A percentile compares a stretch with the other conserved stretches of the same genome.
Evolutionary conservation across 1,140 invertebrate genomes (phyloP).

Genomic region (Chelonus insularis): DNA sequence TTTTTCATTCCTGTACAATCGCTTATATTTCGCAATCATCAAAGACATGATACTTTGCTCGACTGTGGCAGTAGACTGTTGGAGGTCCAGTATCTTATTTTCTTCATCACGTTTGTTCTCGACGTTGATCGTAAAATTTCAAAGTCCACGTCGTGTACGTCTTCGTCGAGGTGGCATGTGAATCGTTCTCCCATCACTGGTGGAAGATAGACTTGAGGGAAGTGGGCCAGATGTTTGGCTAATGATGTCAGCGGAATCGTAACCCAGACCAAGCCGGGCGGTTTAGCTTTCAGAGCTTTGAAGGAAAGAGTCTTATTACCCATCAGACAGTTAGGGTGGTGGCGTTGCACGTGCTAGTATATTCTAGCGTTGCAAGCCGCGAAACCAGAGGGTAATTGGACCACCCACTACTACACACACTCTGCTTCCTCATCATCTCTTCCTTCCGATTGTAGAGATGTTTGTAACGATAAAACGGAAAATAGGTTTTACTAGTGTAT

Average conservation of each 20-base stretch:
- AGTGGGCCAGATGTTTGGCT: slow-evolving; percentile 59
- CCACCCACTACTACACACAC: slow-evolving; percentile 47
- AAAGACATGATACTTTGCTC: slow-evolving; percentile 8
- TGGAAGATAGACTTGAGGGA: slow-evolving; percentile 27
- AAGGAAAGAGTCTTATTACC: slow-evolving; percentile 55
- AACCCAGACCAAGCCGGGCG: slow-evolving; percentile 50
- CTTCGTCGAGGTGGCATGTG: slow-evolving; percentile 10
- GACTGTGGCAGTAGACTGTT: background rate
- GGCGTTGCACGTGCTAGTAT: slow-evolving; percentile 28
- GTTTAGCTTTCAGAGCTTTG: slow-evolving; percentile 40
- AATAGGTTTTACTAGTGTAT: background rate
- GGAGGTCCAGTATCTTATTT: background rate
- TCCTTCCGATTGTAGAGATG: slow-evolving; percentile 29
- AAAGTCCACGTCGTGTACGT: background rate
- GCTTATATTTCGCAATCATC: slow-evolving; percentile 13
- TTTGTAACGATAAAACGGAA: background rate
- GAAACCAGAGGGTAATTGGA: slow-evolving; percentile 56
- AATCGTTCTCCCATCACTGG: slow-evolving; percentile 5
- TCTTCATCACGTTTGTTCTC: background rate
- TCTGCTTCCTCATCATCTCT: slow-evolving; percentile 19
- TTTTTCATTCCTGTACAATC: background rate
- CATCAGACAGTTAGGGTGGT: slow-evolving; percentile 22
- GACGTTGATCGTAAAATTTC: slow-evolving; percentile 6
- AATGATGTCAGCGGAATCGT: slow-evolving; percentile 60
- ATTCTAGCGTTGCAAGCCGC: slow-evolving; percentile 36